Evolutionary conservation across 2,888 invertebrate genomes (phyloP), one percentile per base, ranked within the genome.

Genomic region (Aleiodes alternator): DNA sequence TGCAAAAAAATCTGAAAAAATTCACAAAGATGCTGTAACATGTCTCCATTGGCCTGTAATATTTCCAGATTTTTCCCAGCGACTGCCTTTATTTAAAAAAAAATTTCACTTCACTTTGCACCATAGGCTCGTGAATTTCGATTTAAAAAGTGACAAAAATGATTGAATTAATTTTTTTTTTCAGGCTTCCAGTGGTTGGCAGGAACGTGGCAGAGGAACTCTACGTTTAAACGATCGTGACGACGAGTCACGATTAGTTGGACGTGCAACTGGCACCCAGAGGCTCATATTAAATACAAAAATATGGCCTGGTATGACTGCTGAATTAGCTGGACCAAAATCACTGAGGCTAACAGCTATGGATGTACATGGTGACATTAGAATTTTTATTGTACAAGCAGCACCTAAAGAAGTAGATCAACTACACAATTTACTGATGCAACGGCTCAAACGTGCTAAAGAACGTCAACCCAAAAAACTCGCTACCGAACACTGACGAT

Each of bases 251-350:
- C 91, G 98, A 78, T 92, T 98, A 12, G 97, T 98, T 29, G 96
- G 97, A 87, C 92, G 98, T 79, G 96, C 96, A 38, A 93, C 96
- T 16, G 98, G 98, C 69, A 97, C 96, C 83, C 93, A 97, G 81
- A 93, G 97, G 73, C 94, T 98, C 71, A 93, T 98, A 85, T 92
- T 98, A 76, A 98, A 98, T 90, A 97, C 98, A 55, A 97, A 97
- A 92, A 94, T 95, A 79, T 98, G 97, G 97, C 93, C 95, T 6
- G 97, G 95, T 79, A 98, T 98, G 98, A 95, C 96, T 11, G 94
- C 96, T 31, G 96, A 97, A 87, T 93, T 95, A 80, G 96, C 97
- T 3, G 96, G 96, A 84, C 93, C 94, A 80, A 97, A 97, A 91
- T 96, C 96, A 79, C 92, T 98, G 38, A 92, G 97, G 79, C 91